A percentile compares a stretch with the other conserved stretches of the same genome.
Conservation (phyloP, 2,113 vertebrate genomes). For the Elaphurus davidianus region DNA sequence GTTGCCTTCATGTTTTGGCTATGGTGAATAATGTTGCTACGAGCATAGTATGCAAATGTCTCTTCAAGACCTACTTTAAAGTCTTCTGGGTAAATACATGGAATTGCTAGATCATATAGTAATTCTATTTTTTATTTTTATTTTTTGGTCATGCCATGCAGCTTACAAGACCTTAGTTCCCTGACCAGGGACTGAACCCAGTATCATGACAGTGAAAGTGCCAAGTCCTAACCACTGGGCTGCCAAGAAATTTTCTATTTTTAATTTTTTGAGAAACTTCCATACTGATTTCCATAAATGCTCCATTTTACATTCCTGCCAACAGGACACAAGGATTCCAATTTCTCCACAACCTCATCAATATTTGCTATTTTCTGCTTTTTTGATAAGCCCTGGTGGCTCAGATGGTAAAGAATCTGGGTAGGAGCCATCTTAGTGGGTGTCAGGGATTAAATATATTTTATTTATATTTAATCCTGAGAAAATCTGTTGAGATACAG, state of each 20-base stretch:
- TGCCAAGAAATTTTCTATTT: background rate
- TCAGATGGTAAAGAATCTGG: background rate
- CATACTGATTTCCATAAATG: background rate
- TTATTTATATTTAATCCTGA: background rate
- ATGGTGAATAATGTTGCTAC: background rate
- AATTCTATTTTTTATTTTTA: background rate
- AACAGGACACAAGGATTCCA: background rate
- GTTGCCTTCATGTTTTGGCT: background rate
- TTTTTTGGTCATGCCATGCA: background rate
- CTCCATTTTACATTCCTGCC: background rate
- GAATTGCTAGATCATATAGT: background rate
- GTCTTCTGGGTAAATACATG: background rate
- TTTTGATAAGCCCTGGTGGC: background rate
- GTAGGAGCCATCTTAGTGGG: too few species aligned
- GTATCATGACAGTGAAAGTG: background rate
- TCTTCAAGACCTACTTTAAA: background rate
- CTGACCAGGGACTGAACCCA: background rate
- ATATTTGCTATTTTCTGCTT: background rate
- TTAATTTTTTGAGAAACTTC: background rate
- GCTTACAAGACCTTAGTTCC: background rate
- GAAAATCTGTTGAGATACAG: background rate
- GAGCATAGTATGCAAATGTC: background rate
- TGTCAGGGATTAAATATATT: background rate
- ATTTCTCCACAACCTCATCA: background rate
- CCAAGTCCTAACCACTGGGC: background rate